Base-by-base conservation (phyloP, 2,113 vertebrate genomes). In the Cichladusa arquata region DNA sequence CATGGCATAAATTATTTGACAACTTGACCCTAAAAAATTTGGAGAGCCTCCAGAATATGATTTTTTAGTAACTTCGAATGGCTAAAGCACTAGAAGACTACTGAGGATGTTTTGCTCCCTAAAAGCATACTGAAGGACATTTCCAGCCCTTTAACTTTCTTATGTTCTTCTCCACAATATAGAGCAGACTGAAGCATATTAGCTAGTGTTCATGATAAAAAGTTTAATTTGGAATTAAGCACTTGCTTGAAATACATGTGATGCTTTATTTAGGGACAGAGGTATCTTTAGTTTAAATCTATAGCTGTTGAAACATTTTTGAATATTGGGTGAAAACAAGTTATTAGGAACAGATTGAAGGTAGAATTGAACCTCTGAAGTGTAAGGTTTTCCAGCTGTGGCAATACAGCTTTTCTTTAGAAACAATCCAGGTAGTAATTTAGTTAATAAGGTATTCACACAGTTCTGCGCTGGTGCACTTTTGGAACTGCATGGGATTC, bases 281-380 rank as follows among this genome's bases (percentile, higher is more conserved):
- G 28, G 34, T 88, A 51, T 77, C 81, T 95, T 66, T 79, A 88
- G 79, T 92, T 71, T 95, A 88, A 85, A 88, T 80, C 51, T 80
- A 70, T 31, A 83, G 56, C 61, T 92, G 47, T 73, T 94, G 65
- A 62, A 90, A 61, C 28, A 71, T 83, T 94, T 94, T 88, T 47
- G 47, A 73, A 90, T 82, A 73, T 19, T 88, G 47, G 24, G 58
- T 86, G 51, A 90, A 92, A 90, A 38, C 11, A 85, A 77, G 19
- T 60, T 90, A 81, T 80, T 86, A 83, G 92, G 31, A 81, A 73
- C 19, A 71, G 26, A 47, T 80, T 89, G 44, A 88, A 95, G 88
- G 24, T 51, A 92, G 40, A 93, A 90, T 58, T 83, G 66, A 88
- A 76, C 34, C 50, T 88, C 64, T 80, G 33, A 90, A 80, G n/a